These are phyloP conservation scores for Drosophila falleni DNA, from an alignment of 2,888 invertebrate genomes.

Conservation along the genomic window DNA sequence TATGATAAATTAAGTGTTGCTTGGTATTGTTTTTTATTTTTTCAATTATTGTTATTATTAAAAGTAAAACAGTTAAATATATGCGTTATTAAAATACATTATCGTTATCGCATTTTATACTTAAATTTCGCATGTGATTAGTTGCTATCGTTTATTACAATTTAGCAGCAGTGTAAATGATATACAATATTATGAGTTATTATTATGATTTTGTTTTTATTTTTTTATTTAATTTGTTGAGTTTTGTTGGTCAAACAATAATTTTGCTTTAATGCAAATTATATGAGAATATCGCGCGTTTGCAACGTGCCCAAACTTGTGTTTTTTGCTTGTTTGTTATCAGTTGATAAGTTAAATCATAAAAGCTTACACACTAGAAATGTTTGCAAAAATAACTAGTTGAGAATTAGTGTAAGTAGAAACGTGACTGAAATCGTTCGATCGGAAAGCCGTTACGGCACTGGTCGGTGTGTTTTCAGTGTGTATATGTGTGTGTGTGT, in stretches of 20 bases:
- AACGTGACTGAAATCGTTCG: conserved; percentile 43
- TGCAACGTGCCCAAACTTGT: conserved; percentile 62
- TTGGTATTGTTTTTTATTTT: conserved; percentile 32
- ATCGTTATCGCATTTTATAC: conserved; percentile 55
- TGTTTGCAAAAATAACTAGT: conserved; percentile 56
- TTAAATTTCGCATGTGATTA: conserved; percentile 64
- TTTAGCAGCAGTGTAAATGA: conserved; percentile 74
- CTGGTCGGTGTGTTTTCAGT: conserved; percentile 45
- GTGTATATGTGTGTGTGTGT: conserved; percentile 9
- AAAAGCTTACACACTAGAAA: conserved; percentile 64
- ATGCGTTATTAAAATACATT: conserved; percentile 55
- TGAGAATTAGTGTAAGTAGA: conserved; percentile 49
- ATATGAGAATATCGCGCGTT: conserved; percentile 70
- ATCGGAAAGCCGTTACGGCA: conserved; percentile 55
- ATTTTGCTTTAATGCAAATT: conserved; percentile 61
- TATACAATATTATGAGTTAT: conserved; percentile 61
- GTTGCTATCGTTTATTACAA: conserved; percentile 51
- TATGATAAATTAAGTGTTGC: conserved; percentile 72
- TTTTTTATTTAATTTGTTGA: conserved; percentile 13
- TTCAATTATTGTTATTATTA: conserved; percentile 44
- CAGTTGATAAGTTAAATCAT: conserved; percentile 27
- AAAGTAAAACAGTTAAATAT: conserved; percentile 71
- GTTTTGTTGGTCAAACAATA: conserved; percentile 31
- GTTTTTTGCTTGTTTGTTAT: conserved; percentile 10
- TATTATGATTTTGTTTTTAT: conserved; percentile 17